Evolutionary conservation across 2,888 invertebrate genomes (phyloP), one percentile per base, ranked within the genome.

Genomic region (Apeira syringaria): DNA sequence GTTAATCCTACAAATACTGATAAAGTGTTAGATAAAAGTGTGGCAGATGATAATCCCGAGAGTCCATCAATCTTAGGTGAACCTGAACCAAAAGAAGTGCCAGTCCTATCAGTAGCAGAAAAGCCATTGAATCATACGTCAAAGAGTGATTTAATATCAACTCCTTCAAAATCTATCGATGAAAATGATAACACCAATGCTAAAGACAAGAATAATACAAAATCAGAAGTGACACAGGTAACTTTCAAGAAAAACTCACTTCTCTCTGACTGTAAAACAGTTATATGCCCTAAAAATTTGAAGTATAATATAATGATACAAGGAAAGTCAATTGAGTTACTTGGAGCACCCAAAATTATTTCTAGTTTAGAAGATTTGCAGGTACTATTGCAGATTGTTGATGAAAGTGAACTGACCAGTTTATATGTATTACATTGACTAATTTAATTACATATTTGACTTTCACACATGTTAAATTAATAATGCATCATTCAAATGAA

Each of bases 331-430:
- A 80, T 89, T 33, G 80, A 89, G 55, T 76, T 90, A 52, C 57
- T 90, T 47, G 90, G 90, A 47, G 90, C 90, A 43, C 90, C 90
- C n/a, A 82, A 83, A 60, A 74, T 68, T 59, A 81, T 90, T 53
- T 74, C 80, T 47, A 84, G 74, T 63, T 64, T 84, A 66, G 88
- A 85, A 56, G 90, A 91, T 59, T 70, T 90, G 54, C 64, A 82
- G 73, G 86, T 91, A 51, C 67, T 91, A 48, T 72, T 91, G 58
- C 85, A 90, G 68, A 91, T 91, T 62, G 89, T 90, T 38, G 79
- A 90, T 63, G 89, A 90, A 55, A 84, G 78, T 64, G 76, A 81
- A 59, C 63, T 86, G 44, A 69, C 73, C 48, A 85, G 80, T 71
- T 71, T 82, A 46, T 81, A 89, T 81, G 80, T 90, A 38, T 68